phyloP scores from a whole-genome alignment of 2,113 vertebrate genomes.

The Osmerus eperlanus region DNA sequence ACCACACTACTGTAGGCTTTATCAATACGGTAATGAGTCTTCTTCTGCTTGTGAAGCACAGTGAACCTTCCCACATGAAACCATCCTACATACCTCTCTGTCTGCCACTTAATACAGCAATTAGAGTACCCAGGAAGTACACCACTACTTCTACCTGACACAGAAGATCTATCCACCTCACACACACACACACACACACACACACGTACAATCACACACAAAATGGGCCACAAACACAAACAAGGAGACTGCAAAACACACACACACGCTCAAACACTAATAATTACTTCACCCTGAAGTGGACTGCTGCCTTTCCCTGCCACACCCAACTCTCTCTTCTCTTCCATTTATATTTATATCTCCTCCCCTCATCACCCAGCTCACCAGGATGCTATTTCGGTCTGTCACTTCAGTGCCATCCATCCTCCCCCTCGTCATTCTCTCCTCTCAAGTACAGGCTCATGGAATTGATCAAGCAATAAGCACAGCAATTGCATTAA shows the following conservation, averaged over 20 bases:
- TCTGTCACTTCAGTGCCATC: conserved; percentile 36
- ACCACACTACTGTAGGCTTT: conserved; percentile 45
- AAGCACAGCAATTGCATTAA: conserved; percentile 47
- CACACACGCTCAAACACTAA: background rate
- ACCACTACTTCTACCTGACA: background rate
- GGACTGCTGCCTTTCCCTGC: background rate
- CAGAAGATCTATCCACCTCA: conserved; percentile 42
- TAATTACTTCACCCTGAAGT: too few relatives aligned
- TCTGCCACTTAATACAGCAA: conserved; percentile 61
- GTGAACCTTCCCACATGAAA: conserved; percentile 57
- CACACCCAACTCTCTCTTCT: background rate
- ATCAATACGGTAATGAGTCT: conserved; percentile 69
- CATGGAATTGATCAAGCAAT: conserved; percentile 55
- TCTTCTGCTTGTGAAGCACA: conserved; percentile 49
- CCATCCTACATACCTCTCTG: conserved; percentile 60
- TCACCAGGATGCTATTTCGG: background rate
- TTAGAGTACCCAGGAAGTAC: conserved; percentile 45
- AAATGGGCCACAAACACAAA: background rate
- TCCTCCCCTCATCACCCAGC: conserved; percentile 4
- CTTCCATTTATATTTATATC: conserved; percentile 10
- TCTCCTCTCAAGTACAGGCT: conserved; percentile 32
- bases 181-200: conserved; percentile 41
- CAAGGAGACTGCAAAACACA: background rate
- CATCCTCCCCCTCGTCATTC: conserved; percentile 41
- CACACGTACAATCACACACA: background rate